Percentiles rank a stretch among this genome's conserved stretches.
These are phyloP conservation scores for Boulengeromyrus knoepffleri DNA, from an alignment of 2,113 vertebrate genomes.

Conservation along the genomic window DNA sequence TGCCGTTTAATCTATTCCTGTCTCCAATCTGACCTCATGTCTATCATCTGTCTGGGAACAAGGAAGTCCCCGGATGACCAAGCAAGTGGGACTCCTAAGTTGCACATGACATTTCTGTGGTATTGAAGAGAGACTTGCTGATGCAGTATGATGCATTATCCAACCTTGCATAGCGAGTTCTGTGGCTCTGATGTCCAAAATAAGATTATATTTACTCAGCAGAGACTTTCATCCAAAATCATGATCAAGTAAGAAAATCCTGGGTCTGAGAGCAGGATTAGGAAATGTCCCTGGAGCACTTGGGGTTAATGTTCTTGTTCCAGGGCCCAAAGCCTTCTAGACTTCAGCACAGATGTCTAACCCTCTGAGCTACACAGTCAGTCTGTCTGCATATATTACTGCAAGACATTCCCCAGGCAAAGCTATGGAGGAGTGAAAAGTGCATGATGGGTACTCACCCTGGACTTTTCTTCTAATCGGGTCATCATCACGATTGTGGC, in stretches of 20 bases:
- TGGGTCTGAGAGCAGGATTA: not conserved
- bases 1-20: not conserved
- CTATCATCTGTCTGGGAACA: not conserved
- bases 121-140: not conserved
- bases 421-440: not conserved
- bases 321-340: not conserved
- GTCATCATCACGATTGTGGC: conserved; percentile 96
- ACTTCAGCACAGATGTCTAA: not conserved
- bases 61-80: not conserved
- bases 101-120: conserved; percentile 1
- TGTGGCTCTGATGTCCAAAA: not conserved
- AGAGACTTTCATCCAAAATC: not conserved
- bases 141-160: not conserved
- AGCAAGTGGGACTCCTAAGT: not conserved
- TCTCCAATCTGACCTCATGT: conserved; percentile 10
- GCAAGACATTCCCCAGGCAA: not conserved
- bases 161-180: not conserved
- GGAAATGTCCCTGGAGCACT: not conserved
- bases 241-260: not conserved
- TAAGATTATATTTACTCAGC: not conserved
- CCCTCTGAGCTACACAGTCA: not conserved
- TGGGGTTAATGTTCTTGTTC: not conserved
- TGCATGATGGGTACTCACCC: conserved; percentile 60
- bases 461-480: conserved; percentile 86
- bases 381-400: not conserved